Base-by-base conservation (phyloP, 2,113 vertebrate species). In the Hymenochirus boettgeri region DNA sequence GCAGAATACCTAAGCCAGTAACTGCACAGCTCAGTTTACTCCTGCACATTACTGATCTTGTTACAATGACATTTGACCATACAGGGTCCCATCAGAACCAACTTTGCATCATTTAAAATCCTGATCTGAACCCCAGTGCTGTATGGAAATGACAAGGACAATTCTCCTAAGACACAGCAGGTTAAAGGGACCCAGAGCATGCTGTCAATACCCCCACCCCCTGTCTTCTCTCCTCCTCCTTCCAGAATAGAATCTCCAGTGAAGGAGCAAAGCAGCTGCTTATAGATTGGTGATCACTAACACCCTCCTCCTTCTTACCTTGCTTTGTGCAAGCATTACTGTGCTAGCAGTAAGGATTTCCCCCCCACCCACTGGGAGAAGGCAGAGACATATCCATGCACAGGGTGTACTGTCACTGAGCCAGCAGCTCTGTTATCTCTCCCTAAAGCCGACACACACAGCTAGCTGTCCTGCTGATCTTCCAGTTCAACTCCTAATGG, bases 401-500 rank as follows among this genome's bases (percentile, higher is more conserved):
- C 57, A 10, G 46, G 18, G 18, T 23, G 39, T 42, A 15, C 13
- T 42, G 39, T 42, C 39, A 11, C 39, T 42, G 17, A 42, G 17
- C 39, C n/a, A 25, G 57, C 22, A 23, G 57, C 57, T 6, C 39
- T 39, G 24, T 47, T n/a, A n/a, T 27, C 12, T 27, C 42, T 46
- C 53, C 21, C 17, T 17, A 2, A 12, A n/a, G 10, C 33, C 10
- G 2, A 35, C 39, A 2, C 13, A n/a, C 39, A 42, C 39, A 18
- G 15, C n/a, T 42, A 18, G 39, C 39, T 42, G 39, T 15, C 13
- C 15, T 42, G 39, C 39, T 42, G 15, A 42, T 42, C 39, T 42
- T 9, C 33, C 33, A 33, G 7, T 12, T 35, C 10, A 35, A 35
- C 33, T 13, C 81, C 82, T 82, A 81, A 78, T 80, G 82, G 80